Base-by-base conservation (phyloP, 1,140 invertebrate genomes). In the Orius insidiosus region DNA sequence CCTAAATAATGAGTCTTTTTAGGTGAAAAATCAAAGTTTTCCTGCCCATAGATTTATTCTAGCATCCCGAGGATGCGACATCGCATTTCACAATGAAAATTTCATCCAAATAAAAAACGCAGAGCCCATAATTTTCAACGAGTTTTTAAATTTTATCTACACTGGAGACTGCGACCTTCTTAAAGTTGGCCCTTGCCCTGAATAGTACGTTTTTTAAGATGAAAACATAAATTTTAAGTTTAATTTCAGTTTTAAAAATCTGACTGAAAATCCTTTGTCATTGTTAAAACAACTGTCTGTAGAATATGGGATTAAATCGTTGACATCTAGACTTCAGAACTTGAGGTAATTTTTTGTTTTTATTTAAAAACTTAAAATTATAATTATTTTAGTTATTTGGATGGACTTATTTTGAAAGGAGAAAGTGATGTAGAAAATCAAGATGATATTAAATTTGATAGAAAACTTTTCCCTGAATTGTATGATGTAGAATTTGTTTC, bases 31-130 rank as follows among this genome's bases (percentile, higher is more conserved):
- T 48, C 58, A 60, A 53, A 47, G 57, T 2, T 76, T 69, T 58
- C 63, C 70, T 15, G 72, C 72, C 2, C 83, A 87, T 60, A 69
- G 70, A 46, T 82, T 72, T 56, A 75, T 88, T 50, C 55, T 86
- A 35, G 73, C 47, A 6, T 44, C 13, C 10, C 32, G 38, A n/a
- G 41, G 38, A 43, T 40, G 44, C 8, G 7, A 14, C 4, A 9
- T 53, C 0, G 30, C 46, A 1, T 24, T 52, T 32, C 13, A 41
- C 33, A 13, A 18, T 16, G 18, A 43, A 2, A 46, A 42, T n/a
- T 32, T 11, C 3, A 9, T 39, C 19, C 30, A 50, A 30, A 14
- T 72, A 24, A 62, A 68, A 8, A 65, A 70, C 56, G 58, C 75
- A 0, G 62, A 72, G 39, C 65, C 72, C 2, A 66, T 71, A 9